These are phyloP conservation scores for Drosophila yooni DNA, from an alignment of 2,888 invertebrate genomes.

Conservation along the genomic window DNA sequence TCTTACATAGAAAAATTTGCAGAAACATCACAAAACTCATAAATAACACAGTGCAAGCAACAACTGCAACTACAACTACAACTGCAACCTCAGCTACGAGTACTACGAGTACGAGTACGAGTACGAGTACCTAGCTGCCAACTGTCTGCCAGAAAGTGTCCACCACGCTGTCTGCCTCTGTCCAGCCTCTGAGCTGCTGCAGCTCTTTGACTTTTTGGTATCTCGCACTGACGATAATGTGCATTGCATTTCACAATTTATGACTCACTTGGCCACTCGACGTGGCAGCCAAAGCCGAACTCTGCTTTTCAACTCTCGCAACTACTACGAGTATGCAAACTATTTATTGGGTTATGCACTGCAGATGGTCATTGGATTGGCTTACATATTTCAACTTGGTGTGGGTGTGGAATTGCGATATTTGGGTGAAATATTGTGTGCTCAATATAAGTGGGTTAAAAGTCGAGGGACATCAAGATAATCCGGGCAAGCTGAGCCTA, in stretches of 20 bases:
- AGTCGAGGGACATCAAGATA: conserved; percentile 11
- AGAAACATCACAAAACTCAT: conserved; percentile 82
- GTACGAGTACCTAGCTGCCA: conserved; percentile 31
- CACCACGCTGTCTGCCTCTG: conserved; percentile 47
- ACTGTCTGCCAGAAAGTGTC: conserved; percentile 68
- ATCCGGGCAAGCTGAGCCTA: not conserved
- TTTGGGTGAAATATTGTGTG: conserved; percentile 19
- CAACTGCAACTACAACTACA: conserved; percentile 21
- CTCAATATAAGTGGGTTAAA: conserved; percentile 39
- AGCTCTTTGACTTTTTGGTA: conserved; percentile 59
- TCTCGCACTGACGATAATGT: conserved; percentile 67
- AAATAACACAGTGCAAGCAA: conserved; percentile 68
- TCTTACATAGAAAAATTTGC: conserved; percentile 80
- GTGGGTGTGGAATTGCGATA: conserved; percentile 44
- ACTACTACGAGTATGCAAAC: conserved; percentile 49
- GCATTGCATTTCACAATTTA: conserved; percentile 73
- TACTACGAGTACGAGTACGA: not conserved
- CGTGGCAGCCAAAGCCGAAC: conserved; percentile 23
- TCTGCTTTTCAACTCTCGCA: conserved; percentile 16
- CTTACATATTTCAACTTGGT: conserved; percentile 25
- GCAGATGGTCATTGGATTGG: conserved; percentile 52
- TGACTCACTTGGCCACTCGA: conserved; percentile 65
- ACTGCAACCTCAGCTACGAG: not conserved
- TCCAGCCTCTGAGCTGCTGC: conserved; percentile 11
- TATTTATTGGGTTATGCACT: conserved; percentile 75